phyloP scores from a whole-genome alignment of 2,888 invertebrate species.

The Lithophane semibrunnea region DNA sequence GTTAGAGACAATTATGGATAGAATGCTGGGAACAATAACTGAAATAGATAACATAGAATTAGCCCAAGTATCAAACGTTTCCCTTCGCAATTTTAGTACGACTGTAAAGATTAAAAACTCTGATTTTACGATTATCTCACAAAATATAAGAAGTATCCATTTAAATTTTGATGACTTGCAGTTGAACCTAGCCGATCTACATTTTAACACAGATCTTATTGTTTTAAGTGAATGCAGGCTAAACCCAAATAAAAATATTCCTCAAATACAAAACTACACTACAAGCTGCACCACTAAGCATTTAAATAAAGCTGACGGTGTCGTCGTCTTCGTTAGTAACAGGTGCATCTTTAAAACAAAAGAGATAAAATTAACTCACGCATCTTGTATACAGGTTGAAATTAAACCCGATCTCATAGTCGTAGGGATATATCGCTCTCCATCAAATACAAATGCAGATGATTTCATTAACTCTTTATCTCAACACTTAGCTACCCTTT shows the following conservation, averaged over 20 bases:
- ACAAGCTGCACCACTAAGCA: not conserved
- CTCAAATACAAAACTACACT: not conserved
- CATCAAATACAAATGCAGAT: not conserved
- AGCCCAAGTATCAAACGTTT: slow-evolving; percentile 1
- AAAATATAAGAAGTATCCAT: slow-evolving; percentile 15
- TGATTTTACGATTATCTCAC: slow-evolving; percentile 14
- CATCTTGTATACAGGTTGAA: too few species aligned
- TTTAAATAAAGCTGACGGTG: too few species aligned
- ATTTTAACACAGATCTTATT: not conserved
- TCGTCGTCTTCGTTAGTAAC: too few species aligned
- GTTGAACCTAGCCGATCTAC: not conserved
- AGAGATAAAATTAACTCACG: too few species aligned
- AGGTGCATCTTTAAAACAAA: too few species aligned
- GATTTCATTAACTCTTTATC: slow-evolving; percentile 12
- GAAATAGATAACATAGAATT: slow-evolving; percentile 8
- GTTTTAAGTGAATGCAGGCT: slow-evolving; percentile 10
- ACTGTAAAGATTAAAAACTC: not conserved
- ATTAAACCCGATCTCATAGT: not conserved
- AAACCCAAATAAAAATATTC: slow-evolving; percentile 1
- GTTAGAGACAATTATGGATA: not conserved
- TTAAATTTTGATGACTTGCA: not conserved
- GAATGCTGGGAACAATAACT: not conserved
- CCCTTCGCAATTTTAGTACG: not conserved
- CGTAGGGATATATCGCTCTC: slow-evolving; percentile 4
- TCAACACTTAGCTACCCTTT: not conserved